phyloP scores from a whole-genome alignment of 1,140 invertebrate genomes.

The Archegozetes longisetosus region DNA sequence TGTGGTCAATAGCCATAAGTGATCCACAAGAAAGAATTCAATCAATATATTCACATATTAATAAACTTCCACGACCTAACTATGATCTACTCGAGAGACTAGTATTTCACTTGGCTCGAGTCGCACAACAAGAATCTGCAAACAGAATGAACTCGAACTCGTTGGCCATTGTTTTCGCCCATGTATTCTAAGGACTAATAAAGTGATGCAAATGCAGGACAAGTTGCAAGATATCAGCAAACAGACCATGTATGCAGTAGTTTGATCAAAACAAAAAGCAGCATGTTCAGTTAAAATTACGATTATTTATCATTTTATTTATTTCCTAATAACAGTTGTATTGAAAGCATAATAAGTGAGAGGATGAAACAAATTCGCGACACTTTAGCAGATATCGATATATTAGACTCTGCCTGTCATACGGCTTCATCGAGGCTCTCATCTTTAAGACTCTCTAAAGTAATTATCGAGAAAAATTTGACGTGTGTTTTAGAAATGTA shows the following conservation, averaged over 20 bases:
- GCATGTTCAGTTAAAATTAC: too few relatives aligned
- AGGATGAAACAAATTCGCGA: constrained; percentile 52
- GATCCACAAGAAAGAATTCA: constrained; percentile 19
- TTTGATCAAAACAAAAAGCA: too few relatives aligned
- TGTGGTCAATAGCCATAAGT: constrained; percentile 47
- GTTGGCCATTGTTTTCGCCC: constrained; percentile 89
- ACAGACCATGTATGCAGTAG: constrained; percentile 31
- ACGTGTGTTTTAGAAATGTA: too few relatives aligned
- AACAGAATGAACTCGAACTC: constrained; percentile 84
- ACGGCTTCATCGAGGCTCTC: constrained; percentile 54
- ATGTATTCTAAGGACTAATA: constrained; percentile 72
- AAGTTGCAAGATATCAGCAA: constrained; percentile 46
- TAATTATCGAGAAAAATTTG: constrained; percentile 22
- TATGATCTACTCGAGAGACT: constrained; percentile 79
- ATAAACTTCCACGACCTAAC: constrained; percentile 72
- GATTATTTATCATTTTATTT: neutral
- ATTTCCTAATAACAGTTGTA: constrained; percentile 46
- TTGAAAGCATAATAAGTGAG: constrained; percentile 71
- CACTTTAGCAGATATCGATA: constrained; percentile 72
- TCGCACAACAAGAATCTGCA: constrained; percentile 64
- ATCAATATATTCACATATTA: constrained; percentile 35
- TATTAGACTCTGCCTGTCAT: constrained; percentile 60
- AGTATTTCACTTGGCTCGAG: constrained; percentile 76
- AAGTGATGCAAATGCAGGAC: constrained; percentile 70
- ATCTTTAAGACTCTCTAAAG: constrained; percentile 52